Percentiles rank a stretch among this genome's conserved stretches.
Conservation (phyloP, 1,140 invertebrate genomes). For the Latrodectus geometricus region DNA sequence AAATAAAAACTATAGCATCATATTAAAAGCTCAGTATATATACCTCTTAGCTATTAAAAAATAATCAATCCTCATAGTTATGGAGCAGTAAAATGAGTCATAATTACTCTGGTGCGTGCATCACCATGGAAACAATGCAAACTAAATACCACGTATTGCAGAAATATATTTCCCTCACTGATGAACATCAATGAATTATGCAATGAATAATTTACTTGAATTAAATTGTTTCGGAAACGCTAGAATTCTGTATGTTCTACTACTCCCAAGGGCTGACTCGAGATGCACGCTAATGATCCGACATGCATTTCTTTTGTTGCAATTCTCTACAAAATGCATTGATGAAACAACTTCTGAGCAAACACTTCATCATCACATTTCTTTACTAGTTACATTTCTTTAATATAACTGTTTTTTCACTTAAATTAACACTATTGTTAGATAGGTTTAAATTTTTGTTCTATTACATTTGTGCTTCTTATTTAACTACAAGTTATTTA, state of each 20-base stretch:
- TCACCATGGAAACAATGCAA: slow-evolving; percentile 48
- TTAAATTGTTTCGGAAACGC: slow-evolving; percentile 22
- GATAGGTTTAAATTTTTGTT: no score
- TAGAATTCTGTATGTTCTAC: background rate
- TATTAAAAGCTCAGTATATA: background rate
- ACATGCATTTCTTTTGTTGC: background rate
- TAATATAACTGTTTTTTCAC: no score
- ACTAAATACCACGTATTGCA: slow-evolving; percentile 32
- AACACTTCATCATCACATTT: no score
- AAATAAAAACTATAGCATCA: no score
- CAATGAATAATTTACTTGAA: slow-evolving; percentile 43
- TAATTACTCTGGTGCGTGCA: slow-evolving; percentile 49
- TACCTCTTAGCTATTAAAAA: slow-evolving; percentile 21
- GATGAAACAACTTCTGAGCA: background rate
- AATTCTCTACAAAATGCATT: background rate
- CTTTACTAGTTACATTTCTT: no score
- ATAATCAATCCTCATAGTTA: slow-evolving; percentile 40
- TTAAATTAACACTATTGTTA: no score
- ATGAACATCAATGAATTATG: slow-evolving; percentile 36
- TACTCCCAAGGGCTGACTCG: background rate
- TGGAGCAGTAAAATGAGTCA: slow-evolving; percentile 24
- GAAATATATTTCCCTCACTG: slow-evolving; percentile 20
- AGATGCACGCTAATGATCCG: background rate
- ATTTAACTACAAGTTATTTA: no score
- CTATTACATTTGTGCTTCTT: no score